Conservation (phyloP, 2,888 invertebrate genomes). For the Dorcus hopei region DNA sequence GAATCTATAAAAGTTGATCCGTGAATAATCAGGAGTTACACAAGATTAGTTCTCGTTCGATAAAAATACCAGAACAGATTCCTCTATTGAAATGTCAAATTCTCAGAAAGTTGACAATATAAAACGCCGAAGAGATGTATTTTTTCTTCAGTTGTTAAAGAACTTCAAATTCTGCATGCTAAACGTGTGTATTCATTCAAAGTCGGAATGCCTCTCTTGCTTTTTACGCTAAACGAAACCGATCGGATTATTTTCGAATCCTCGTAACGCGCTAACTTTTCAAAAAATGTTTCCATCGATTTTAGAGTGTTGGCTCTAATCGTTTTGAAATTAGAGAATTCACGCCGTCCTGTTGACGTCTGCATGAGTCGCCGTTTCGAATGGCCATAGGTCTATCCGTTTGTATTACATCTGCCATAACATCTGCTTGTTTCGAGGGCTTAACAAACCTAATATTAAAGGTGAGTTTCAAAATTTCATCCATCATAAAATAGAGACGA, state of each 20-base stretch:
- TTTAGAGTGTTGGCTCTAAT: neutral
- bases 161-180: too few species aligned
- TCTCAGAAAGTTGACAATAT: conserved; percentile 8
- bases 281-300: too few species aligned
- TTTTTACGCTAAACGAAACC: too few species aligned
- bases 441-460: conserved; percentile 3
- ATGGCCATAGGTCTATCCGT: conserved; percentile 18
- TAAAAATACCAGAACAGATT: conserved; percentile 13
- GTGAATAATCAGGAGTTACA: conserved; percentile 12
- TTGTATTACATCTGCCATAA: conserved; percentile 27
- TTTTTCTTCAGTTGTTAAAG: too few species aligned
- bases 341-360: conserved; percentile 22
- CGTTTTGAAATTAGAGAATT: conserved; percentile 10
- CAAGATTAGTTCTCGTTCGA: conserved; percentile 11
- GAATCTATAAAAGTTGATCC: conserved; percentile 9
- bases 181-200: too few species aligned
- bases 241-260: too few species aligned
- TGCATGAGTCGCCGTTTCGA: conserved; percentile 24
- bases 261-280: too few species aligned
- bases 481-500: neutral
- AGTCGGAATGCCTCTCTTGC: too few species aligned
- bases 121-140: neutral
- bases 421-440: conserved; percentile 21
- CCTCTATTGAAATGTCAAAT: conserved; percentile 14
- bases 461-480: conserved; percentile 2